phyloP scores from a whole-genome alignment of 2,113 vertebrate genomes.

The Sclerurus mexicanus region DNA sequence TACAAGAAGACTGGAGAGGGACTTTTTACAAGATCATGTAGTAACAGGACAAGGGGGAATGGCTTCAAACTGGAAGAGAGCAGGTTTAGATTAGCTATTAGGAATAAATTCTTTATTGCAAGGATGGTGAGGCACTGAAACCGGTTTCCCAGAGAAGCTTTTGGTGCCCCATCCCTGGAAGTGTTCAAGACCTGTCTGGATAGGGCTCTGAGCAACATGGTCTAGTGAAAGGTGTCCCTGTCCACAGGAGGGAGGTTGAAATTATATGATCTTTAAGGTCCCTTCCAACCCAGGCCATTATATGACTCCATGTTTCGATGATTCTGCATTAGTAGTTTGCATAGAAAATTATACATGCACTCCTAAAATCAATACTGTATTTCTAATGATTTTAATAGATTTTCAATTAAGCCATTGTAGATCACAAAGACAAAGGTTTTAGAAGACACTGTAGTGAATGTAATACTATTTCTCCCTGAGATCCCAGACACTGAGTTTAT shows the following conservation, averaged over 20 bases:
- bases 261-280: neutral
- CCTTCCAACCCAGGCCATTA: too few relatives aligned
- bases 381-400: neutral
- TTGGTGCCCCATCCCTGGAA: neutral
- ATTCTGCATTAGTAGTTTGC: neutral
- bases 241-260: too few relatives aligned
- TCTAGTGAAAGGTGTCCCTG: neutral
- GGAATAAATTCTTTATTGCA: neutral
- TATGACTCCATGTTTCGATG: neutral
- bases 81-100: neutral
- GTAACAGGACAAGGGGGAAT: neutral
- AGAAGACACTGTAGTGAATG: neutral
- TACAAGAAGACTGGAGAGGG: neutral
- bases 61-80: neutral
- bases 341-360: neutral
- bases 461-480: neutral
- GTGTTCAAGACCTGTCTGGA: neutral
- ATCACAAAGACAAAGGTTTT: neutral
- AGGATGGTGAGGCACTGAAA: neutral
- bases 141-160: neutral
- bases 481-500: neutral
- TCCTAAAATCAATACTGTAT: neutral
- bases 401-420: neutral
- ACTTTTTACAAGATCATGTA: neutral
- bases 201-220: neutral